Percentiles rank a stretch among this genome's conserved stretches.
Evolutionary conservation across 2,888 invertebrate genomes (phyloP).

Genomic region (Gortyna flavago): DNA sequence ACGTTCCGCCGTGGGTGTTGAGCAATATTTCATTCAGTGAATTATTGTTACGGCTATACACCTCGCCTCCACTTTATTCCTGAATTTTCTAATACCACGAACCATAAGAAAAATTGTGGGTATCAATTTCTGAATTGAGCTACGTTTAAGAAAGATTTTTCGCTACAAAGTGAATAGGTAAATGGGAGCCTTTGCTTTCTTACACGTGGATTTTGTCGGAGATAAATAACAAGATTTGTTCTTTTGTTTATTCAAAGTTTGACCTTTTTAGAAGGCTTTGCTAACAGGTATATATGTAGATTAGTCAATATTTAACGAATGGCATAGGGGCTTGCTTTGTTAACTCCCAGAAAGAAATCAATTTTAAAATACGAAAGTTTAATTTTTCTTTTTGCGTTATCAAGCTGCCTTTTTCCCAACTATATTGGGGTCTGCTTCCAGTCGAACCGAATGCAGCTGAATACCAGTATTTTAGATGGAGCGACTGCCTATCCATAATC

Average conservation of each 20-base stretch:
- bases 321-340: no score
- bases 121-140: slow-evolving; percentile 51
- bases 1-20: slow-evolving; percentile 45
- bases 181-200: slow-evolving; percentile 11
- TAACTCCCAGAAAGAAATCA: background rate
- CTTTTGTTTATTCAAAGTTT: slow-evolving; percentile 27
- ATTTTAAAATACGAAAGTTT: background rate
- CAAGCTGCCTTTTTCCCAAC: background rate
- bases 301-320: background rate
- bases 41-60: slow-evolving; percentile 60
- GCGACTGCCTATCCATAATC: background rate
- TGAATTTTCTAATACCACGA: slow-evolving; percentile 45
- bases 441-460: background rate
- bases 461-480: background rate
- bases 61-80: slow-evolving; percentile 49
- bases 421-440: no score
- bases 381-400: background rate
- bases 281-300: background rate
- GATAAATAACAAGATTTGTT: slow-evolving; percentile 42
- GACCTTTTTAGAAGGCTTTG: background rate
- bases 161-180: slow-evolving; percentile 41
- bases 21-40: slow-evolving; percentile 63
- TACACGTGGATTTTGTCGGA: slow-evolving; percentile 22
- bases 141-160: slow-evolving; percentile 46
- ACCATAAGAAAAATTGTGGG: slow-evolving; percentile 50